Evolutionary conservation across 1,140 invertebrate genomes (phyloP).

Genomic region (Conus betulinus): DNA sequence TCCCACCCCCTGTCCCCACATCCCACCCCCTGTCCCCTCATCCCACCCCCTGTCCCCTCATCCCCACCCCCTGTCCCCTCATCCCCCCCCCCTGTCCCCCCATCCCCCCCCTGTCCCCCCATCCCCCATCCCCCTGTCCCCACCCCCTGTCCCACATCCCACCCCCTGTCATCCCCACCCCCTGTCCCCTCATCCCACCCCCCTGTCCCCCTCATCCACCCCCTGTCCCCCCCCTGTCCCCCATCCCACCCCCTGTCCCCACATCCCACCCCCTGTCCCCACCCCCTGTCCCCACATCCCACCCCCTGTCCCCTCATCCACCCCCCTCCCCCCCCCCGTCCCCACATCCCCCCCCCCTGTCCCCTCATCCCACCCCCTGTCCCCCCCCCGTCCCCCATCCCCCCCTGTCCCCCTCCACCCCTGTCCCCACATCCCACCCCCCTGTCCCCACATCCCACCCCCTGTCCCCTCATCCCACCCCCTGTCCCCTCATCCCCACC

Average conservation of each 20-base stretch:
- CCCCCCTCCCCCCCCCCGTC: too few species aligned
- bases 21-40: neutral
- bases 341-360: neutral
- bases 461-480: too few species aligned
- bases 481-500: too few species aligned
- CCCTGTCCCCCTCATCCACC: neutral
- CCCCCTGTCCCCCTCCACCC: neutral
- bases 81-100: neutral
- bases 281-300: too few species aligned
- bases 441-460: too few species aligned
- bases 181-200: neutral
- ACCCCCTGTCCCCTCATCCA: too few species aligned
- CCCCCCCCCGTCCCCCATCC: too few species aligned
- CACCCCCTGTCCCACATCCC: neutral
- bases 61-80: neutral
- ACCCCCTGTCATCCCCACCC: neutral
- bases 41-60: neutral
- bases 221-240: too few species aligned
- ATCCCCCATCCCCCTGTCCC: too few species aligned
- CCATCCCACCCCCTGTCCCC: too few species aligned
- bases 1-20: too few species aligned
- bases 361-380: neutral
- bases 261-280: too few species aligned
- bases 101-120: neutral
- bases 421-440: neutral